Conservation (phyloP, 2,888 invertebrate species). For the Pedicia rivosa region DNA sequence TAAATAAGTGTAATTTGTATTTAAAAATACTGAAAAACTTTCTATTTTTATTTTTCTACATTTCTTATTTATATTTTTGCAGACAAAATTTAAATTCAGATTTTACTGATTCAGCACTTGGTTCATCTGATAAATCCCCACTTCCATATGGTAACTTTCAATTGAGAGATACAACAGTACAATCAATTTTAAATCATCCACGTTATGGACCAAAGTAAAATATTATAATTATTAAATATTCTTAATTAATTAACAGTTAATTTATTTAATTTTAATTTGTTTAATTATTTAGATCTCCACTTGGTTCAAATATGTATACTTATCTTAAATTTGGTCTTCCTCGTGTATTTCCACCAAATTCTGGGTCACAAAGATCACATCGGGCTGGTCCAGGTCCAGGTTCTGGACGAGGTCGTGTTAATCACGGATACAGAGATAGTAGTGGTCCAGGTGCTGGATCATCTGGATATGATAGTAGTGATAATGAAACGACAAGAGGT, state of each 20-base stretch:
- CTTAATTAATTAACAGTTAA: not conserved
- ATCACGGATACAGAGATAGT: conserved; percentile 41
- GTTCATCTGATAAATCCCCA: conserved; percentile 84
- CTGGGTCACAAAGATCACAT: conserved; percentile 52
- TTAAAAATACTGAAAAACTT: too few relatives aligned
- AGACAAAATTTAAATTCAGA: conserved; percentile 91
- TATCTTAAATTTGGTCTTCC: conserved; percentile 89
- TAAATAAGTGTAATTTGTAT: too few relatives aligned
- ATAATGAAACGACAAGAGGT: conserved; percentile 49
- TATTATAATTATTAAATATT: too few relatives aligned
- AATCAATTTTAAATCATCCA: conserved; percentile 69
- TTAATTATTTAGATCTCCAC: conserved; percentile 45
- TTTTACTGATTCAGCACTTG: conserved; percentile 86
- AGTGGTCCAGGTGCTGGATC: conserved; percentile 42
- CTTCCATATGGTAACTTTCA: conserved; percentile 90
- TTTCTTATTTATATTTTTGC: conserved; percentile 17
- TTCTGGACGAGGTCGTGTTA: conserved; percentile 38
- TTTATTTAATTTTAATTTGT: not conserved
- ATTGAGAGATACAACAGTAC: conserved; percentile 80
- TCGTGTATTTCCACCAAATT: conserved; percentile 75
- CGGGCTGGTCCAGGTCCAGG: conserved; percentile 23
- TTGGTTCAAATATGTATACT: conserved; percentile 84
- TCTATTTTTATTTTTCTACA: conserved; percentile 4
- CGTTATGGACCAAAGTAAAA: conserved; percentile 79
- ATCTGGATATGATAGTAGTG: conserved; percentile 86